A percentile compares a stretch with the other conserved stretches of the same genome.
phyloP scores from a whole-genome alignment of 2,797 vertebrate species.

The Muscicapa comitata region DNA sequence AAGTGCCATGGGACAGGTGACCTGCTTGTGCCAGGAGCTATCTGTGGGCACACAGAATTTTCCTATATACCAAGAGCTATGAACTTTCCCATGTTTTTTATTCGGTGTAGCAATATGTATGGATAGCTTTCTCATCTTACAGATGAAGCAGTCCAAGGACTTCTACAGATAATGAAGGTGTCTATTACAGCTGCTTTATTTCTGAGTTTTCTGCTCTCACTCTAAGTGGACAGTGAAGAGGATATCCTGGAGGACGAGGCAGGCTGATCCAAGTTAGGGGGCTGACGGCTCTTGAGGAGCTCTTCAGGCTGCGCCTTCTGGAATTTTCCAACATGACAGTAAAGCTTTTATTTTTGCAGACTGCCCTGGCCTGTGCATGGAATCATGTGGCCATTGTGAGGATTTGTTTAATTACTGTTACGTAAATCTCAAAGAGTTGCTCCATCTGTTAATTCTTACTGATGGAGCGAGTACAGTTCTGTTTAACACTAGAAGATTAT shows the following conservation, averaged over 20 bases:
- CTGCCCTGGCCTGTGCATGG: neutral
- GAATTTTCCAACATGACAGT: conserved; percentile 23
- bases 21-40: neutral
- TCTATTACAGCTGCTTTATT: neutral
- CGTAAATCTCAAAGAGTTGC: conserved; percentile 16
- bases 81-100: neutral
- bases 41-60: neutral
- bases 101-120: neutral
- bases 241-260: neutral
- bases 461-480: neutral
- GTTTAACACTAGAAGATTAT: conserved; percentile 17
- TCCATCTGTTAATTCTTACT: conserved; percentile 63
- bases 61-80: neutral
- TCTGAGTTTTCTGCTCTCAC: neutral
- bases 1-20: neutral
- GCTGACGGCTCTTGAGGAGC: neutral
- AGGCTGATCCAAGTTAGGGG: neutral
- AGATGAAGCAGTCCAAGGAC: neutral
- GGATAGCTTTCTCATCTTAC: neutral
- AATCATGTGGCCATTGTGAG: conserved; percentile 9
- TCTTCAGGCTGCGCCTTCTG: rapidly evolving
- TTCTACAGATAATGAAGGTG: neutral
- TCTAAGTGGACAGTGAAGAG: neutral
- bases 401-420: conserved; percentile 67
- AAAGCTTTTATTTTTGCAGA: neutral